phyloP scores from a whole-genome alignment of 2,888 invertebrate species.

The Volucella bombylans region DNA sequence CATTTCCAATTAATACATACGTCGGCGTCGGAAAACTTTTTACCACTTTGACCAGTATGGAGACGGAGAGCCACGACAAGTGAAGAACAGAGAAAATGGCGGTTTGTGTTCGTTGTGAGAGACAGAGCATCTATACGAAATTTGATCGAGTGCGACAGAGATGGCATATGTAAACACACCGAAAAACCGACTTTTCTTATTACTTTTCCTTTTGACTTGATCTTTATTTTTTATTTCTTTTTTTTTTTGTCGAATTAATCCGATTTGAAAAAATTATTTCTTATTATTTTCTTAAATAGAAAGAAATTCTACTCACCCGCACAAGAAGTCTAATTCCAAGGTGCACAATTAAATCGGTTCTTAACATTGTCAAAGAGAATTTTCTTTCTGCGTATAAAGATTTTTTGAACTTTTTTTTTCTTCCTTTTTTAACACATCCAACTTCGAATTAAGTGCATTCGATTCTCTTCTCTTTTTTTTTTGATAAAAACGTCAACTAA shows the following conservation, averaged over 20 bases:
- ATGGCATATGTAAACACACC: conserved; percentile 68
- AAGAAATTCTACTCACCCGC: conserved; percentile 52
- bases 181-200: conserved; percentile 32
- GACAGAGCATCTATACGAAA: conserved; percentile 22
- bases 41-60: conserved; percentile 63
- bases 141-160: conserved; percentile 18
- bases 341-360: conserved; percentile 46
- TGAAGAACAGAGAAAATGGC: conserved; percentile 73
- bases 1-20: conserved; percentile 53
- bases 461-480: background rate
- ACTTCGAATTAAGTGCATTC: conserved; percentile 49
- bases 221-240: too few relatives aligned
- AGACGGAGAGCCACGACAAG: conserved; percentile 65
- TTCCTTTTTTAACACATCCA: conserved; percentile 67
- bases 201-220: conserved; percentile 9
- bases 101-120: conserved; percentile 64
- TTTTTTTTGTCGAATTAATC: conserved; percentile 25
- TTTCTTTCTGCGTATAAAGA: conserved; percentile 69
- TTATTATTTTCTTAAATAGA: conserved; percentile 4
- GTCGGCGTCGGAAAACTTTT: conserved; percentile 62
- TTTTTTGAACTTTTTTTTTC: conserved; percentile 31
- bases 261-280: conserved; percentile 29
- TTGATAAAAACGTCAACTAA: conserved; percentile 26
- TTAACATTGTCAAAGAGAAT: conserved; percentile 45
- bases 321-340: conserved; percentile 1